Evolutionary conservation across 2,888 invertebrate genomes (phyloP), one percentile per base, ranked within the genome.

Genomic region (Amblyjoppa proteus): DNA sequence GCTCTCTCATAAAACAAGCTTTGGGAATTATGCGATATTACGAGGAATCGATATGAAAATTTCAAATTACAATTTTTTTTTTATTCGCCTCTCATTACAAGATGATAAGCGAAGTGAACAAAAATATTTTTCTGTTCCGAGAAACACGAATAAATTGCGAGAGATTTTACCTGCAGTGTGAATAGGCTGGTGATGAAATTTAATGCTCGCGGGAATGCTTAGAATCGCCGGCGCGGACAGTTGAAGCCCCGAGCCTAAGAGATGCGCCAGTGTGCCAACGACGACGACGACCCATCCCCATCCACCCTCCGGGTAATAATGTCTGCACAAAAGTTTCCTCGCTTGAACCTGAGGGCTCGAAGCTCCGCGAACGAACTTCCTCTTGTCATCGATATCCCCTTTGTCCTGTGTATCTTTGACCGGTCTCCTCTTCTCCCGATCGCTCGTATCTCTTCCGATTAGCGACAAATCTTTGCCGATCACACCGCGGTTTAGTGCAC

Each of bases 251-350:
- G 97, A 96, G 71, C 96, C 96, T 73, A 98, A 94, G 75, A 97
- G 94, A 92, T 97, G 97, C 31, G 97, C 97, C 81, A 97, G 94
- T 53, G 91, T 90, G 61, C 90, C 89, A 38, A 97, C 95, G 34
- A 96, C 96, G 85, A 97, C 97, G 73, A 96, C 95, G 74, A 97
- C 96, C 97, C 97, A 98, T 20, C 98, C 97, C 97, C 97, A 98
- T 16, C 97, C 97, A 3, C 97, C 97, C 94, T 98, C 98, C 3
- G 97, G 97, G 94, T 97, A 97, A 94, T 97, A 97, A 89, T 97
- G 97, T 49, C 97, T 95, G 81, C 96, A 96, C 68, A 97, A 95
- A 68, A 96, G 95, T 75, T 96, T 95, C 11, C 96, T 95, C 0
- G 96, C 96, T 64, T 96, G 95, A 61, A 96, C 95, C 86, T 96